Conservation (phyloP, 2,113 vertebrate genomes). For the Engraulis encrasicolus region DNA sequence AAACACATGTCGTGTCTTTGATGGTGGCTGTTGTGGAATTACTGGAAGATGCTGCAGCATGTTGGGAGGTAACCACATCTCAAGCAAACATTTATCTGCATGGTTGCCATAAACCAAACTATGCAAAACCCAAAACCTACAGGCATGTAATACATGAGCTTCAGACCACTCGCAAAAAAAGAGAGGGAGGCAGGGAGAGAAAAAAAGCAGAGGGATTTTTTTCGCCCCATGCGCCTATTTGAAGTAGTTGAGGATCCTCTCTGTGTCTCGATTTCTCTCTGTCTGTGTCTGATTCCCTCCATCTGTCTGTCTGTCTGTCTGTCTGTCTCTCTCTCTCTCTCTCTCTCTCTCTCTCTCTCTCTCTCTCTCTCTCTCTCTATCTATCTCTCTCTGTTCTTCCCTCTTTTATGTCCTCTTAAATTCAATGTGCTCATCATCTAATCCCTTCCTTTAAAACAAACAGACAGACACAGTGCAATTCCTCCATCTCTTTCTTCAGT, state of each 20-base stretch:
- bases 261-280: background rate
- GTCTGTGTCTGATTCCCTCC: no score
- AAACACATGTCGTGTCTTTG: background rate
- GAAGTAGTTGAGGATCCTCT: conserved; percentile 68
- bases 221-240: conserved; percentile 29
- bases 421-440: conserved; percentile 81
- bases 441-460: conserved; percentile 95
- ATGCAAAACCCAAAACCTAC: conserved; percentile 39
- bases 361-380: conserved; percentile 25
- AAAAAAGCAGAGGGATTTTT: conserved; percentile 6
- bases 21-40: conserved; percentile 17
- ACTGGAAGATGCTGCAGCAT: conserved; percentile 15
- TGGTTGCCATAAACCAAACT: conserved; percentile 45
- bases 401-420: conserved; percentile 79
- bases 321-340: conserved; percentile 19
- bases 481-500: no score
- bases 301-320: conserved; percentile 35
- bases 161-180: background rate
- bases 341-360: background rate
- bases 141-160: conserved; percentile 10
- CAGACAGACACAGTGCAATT: conserved; percentile 87
- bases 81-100: conserved; percentile 46
- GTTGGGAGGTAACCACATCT: conserved; percentile 24
- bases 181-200: background rate
- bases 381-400: conserved; percentile 13